phyloP scores from a whole-genome alignment of 2,797 vertebrate genomes.

The Acipenser ruthenus region DNA sequence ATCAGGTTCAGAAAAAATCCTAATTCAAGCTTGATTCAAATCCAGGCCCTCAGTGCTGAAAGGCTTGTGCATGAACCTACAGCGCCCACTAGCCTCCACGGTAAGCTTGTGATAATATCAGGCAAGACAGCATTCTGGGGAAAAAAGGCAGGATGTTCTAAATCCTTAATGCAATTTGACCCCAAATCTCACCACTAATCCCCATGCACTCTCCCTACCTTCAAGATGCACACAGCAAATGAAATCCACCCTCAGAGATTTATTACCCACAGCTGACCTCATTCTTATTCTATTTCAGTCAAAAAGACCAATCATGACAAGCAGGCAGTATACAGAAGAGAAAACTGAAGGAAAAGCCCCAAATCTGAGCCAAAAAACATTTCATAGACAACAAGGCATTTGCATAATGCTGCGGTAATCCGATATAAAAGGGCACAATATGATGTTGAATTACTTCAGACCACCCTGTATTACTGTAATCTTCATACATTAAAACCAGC shows the following conservation, averaged over 20 bases:
- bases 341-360: too few relatives aligned
- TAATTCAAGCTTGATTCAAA: too few relatives aligned
- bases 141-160: not conserved
- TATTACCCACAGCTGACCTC: constrained; percentile 2
- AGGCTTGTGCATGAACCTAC: too few relatives aligned
- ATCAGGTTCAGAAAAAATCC: too few relatives aligned
- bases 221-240: constrained; percentile 2
- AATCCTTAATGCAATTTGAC: not conserved
- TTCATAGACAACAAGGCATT: not conserved
- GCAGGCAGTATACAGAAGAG: not conserved
- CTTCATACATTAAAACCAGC: not conserved
- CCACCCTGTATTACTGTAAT: not conserved
- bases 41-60: too few relatives aligned
- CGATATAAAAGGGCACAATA: not conserved
- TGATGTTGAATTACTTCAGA: not conserved
- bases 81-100: too few relatives aligned
- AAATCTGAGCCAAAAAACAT: not conserved
- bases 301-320: not conserved
- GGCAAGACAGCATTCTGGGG: not conserved
- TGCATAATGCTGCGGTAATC: not conserved
- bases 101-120: not conserved
- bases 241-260: constrained; percentile 1
- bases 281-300: not conserved
- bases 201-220: not conserved
- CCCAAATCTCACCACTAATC: constrained; percentile 1